Conservation (phyloP, 2,888 invertebrate species). For the Hypomecis atomaria region DNA sequence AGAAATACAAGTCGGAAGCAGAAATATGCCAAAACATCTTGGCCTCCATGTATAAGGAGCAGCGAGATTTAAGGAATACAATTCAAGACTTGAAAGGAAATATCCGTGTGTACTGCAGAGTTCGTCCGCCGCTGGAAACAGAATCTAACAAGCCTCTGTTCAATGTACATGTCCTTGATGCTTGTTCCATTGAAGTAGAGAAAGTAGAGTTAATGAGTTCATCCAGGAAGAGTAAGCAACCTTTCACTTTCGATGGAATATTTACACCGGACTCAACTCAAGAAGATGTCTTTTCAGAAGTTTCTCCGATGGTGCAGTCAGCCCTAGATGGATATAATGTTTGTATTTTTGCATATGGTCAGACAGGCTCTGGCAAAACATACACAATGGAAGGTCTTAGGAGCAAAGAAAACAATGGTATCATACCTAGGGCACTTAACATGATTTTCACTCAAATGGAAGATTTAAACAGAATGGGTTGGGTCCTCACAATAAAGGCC, state of each 20-base stretch:
- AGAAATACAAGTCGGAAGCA: conserved; percentile 67
- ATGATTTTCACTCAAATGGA: conserved; percentile 90
- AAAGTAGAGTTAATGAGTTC: conserved; percentile 79
- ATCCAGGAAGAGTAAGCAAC: conserved; percentile 82
- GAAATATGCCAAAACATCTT: conserved; percentile 77
- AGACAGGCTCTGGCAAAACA: conserved; percentile 96
- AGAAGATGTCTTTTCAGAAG: conserved; percentile 92
- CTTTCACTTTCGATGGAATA: conserved; percentile 93
- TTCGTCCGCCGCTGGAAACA: conserved; percentile 87
- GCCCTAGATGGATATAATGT: conserved; percentile 95
- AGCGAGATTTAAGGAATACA: conserved; percentile 87
- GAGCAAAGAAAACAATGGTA: conserved; percentile 87
- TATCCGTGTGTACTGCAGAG: conserved; percentile 91
- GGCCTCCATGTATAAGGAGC: conserved; percentile 82
- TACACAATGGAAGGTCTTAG: conserved; percentile 94
- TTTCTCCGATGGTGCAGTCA: conserved; percentile 93
- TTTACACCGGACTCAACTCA: conserved; percentile 90
- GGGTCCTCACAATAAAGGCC: conserved; percentile 90
- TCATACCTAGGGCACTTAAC: conserved; percentile 93
- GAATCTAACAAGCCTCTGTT: conserved; percentile 84
- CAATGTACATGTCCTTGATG: conserved; percentile 84
- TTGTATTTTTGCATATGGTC: conserved; percentile 96
- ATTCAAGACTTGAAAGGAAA: conserved; percentile 92
- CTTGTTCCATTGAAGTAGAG: conserved; percentile 86
- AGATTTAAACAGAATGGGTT: conserved; percentile 89